Conservation (phyloP, 2,888 invertebrate genomes). For the Apamea epomidion region DNA sequence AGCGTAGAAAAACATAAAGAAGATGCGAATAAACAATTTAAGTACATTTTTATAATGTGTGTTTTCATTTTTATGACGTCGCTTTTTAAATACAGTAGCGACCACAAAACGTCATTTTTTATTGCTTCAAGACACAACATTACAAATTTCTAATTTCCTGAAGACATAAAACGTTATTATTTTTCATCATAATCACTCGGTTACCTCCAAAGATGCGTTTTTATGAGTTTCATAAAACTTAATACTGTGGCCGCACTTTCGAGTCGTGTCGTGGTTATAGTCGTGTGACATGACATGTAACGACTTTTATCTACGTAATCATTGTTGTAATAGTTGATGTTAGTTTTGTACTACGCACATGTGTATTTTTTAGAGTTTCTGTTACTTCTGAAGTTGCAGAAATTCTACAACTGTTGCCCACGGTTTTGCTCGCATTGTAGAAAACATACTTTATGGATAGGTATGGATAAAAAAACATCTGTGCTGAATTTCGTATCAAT, state of each 20-base stretch:
- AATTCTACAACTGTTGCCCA: background rate
- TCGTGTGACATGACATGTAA: slow-evolving; percentile 40
- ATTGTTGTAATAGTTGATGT: slow-evolving; percentile 30
- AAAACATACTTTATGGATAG: background rate
- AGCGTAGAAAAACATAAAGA: background rate
- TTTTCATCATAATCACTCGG: slow-evolving; percentile 56
- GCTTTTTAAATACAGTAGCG: slow-evolving; percentile 20
- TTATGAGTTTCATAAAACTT: slow-evolving; percentile 56
- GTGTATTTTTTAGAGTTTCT: background rate
- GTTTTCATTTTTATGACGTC: slow-evolving; percentile 14
- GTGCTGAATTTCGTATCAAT: background rate
- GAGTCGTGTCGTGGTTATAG: slow-evolving; percentile 43
- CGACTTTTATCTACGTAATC: slow-evolving; percentile 36
- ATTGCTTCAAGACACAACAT: slow-evolving; percentile 56
- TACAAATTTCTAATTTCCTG: slow-evolving; percentile 66
- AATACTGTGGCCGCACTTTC: slow-evolving; percentile 42
- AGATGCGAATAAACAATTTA: slow-evolving; percentile 11
- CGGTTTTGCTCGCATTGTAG: background rate
- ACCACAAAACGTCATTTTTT: slow-evolving; percentile 42
- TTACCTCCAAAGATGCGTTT: slow-evolving; percentile 57
- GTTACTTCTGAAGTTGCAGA: background rate
- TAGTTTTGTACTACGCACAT: background rate
- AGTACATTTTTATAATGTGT: slow-evolving; percentile 19
- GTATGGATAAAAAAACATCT: background rate
- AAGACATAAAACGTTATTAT: slow-evolving; percentile 58